Conservation (phyloP, 2,888 invertebrate species). For the Scaptomyza tumidula region DNA sequence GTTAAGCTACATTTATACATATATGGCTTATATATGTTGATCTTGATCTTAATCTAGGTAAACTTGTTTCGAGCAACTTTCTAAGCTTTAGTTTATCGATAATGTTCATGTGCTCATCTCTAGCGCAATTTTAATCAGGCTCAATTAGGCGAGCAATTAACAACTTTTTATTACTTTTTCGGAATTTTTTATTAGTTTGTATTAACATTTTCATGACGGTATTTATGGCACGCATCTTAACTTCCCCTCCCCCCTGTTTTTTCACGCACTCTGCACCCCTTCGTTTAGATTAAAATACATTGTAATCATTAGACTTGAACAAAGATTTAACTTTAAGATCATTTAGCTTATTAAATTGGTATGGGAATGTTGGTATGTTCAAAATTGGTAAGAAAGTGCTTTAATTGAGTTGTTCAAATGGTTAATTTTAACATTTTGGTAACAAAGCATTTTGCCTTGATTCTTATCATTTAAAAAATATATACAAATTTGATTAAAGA, state of each 20-base stretch:
- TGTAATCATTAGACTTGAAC: slow-evolving; percentile 6
- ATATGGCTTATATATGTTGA: neutral
- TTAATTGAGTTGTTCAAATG: neutral
- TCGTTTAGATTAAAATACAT: neutral
- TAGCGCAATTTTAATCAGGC: slow-evolving; percentile 10
- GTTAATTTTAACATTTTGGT: no score
- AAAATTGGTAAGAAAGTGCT: neutral
- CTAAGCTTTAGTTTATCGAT: neutral
- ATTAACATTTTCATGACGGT: slow-evolving; percentile 52
- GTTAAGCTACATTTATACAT: neutral
- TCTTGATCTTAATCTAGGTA: neutral
- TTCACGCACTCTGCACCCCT: neutral
- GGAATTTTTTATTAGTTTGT: slow-evolving; percentile 42
- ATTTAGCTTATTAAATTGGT: neutral
- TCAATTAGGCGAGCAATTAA: slow-evolving; percentile 67
- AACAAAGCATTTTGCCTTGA: no score
- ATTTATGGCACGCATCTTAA: slow-evolving; percentile 46
- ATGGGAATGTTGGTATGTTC: neutral
- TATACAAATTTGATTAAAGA: no score
- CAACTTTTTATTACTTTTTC: slow-evolving; percentile 19
- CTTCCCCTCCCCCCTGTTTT: neutral
- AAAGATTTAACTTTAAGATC: neutral
- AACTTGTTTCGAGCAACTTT: neutral
- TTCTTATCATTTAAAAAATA: no score
- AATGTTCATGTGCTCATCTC: slow-evolving; percentile 32